A percentile compares a stretch with the other conserved stretches of the same genome.
Evolutionary conservation across 2,888 invertebrate genomes (phyloP).

Genomic region (Eledone cirrhosa): DNA sequence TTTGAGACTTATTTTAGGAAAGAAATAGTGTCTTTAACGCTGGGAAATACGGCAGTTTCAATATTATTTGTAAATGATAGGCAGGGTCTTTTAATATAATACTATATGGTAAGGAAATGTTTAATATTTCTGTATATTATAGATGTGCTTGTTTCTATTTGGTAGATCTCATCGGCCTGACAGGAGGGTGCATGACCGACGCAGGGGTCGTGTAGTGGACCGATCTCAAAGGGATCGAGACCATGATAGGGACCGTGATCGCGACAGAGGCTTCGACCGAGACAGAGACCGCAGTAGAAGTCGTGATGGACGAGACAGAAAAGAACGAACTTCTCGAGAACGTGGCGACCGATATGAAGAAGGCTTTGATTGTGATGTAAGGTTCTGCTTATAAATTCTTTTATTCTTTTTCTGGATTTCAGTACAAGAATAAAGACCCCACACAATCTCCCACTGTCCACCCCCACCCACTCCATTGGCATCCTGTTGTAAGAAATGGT

Average conservation of each 20-base stretch:
- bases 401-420: too few relatives aligned
- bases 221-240: slow-evolving; percentile 29
- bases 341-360: slow-evolving; percentile 39
- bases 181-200: background rate
- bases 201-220: slow-evolving; percentile 26
- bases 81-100: too few relatives aligned
- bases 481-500: background rate
- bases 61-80: too few relatives aligned
- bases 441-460: background rate
- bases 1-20: too few relatives aligned
- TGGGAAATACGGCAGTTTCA: too few relatives aligned
- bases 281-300: slow-evolving; percentile 31
- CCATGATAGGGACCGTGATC: slow-evolving; percentile 33
- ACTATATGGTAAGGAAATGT: too few relatives aligned
- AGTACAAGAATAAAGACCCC: too few relatives aligned
- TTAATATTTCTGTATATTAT: too few relatives aligned
- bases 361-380: slow-evolving; percentile 37
- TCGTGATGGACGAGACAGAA: slow-evolving; percentile 36
- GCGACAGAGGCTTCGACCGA: slow-evolving; percentile 38
- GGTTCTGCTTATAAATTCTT: background rate
- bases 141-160: background rate
- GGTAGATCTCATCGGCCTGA: slow-evolving; percentile 8
- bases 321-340: slow-evolving; percentile 31
- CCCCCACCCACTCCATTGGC: background rate
- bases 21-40: too few relatives aligned